A percentile compares a stretch with the other conserved stretches of the same genome.
phyloP scores from a whole-genome alignment of 2,888 invertebrate species.

The Elmis aenea region DNA sequence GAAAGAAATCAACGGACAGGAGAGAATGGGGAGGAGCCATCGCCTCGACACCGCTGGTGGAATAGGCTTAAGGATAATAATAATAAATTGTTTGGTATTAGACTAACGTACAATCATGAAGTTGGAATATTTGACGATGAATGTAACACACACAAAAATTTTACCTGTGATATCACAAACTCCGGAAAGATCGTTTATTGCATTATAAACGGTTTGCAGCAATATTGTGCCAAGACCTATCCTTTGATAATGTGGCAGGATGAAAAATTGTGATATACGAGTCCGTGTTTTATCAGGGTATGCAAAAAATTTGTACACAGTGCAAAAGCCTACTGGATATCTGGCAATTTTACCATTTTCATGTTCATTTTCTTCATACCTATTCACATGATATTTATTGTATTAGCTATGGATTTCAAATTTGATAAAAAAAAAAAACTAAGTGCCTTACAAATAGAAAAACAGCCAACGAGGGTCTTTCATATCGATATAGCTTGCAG shows the following conservation, averaged over 20 bases:
- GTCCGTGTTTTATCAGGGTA: slow-evolving; percentile 85
- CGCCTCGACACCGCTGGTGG: too few species aligned
- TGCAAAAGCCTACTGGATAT: slow-evolving; percentile 81
- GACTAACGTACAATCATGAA: too few species aligned
- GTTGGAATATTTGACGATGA: too few species aligned
- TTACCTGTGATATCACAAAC: slow-evolving; percentile 69
- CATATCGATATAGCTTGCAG: slow-evolving; percentile 87
- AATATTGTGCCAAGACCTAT: slow-evolving; percentile 80
- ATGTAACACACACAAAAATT: too few species aligned
- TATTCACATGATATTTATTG: too few species aligned
- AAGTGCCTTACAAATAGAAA: slow-evolving; percentile 67
- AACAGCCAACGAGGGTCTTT: slow-evolving; percentile 91
- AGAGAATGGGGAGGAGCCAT: too few species aligned
- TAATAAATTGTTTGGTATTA: too few species aligned
- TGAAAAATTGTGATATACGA: slow-evolving; percentile 86
- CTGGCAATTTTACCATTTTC: slow-evolving; percentile 52
- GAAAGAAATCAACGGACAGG: too few species aligned
- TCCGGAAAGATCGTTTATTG: slow-evolving; percentile 40
- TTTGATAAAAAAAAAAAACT: slow-evolving; percentile 10
- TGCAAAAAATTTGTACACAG: slow-evolving; percentile 91
- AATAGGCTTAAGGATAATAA: too few species aligned
- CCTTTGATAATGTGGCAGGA: slow-evolving; percentile 87
- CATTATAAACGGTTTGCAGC: slow-evolving; percentile 45
- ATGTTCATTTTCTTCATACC: slow-evolving; percentile 65
- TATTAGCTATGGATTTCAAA: too few species aligned